Conservation (phyloP, 2,888 invertebrate genomes). For the Cheilosia grossa region DNA sequence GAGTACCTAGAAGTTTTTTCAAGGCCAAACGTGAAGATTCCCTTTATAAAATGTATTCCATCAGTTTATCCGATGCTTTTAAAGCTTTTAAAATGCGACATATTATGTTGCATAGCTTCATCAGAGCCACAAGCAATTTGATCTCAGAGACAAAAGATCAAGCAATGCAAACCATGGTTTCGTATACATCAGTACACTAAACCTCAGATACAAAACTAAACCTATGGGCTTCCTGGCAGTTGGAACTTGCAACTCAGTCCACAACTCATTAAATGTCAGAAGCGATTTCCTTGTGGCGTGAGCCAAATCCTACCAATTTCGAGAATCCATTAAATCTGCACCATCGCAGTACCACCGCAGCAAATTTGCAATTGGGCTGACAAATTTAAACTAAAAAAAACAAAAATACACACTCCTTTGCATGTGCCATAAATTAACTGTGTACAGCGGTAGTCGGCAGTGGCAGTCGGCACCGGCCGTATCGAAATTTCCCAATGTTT, state of each 20-base stretch:
- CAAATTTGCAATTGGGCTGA: constrained; percentile 41
- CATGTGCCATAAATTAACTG: constrained; percentile 53
- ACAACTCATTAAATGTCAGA: constrained; percentile 18
- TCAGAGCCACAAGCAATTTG: no score
- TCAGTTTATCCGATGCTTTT: no score
- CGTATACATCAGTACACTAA: neutral
- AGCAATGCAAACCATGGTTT: no score
- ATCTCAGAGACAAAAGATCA: no score
- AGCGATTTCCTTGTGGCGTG: constrained; percentile 9
- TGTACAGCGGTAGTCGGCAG: constrained; percentile 47
- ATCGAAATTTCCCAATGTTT: constrained; percentile 65
- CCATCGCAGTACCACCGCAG: constrained; percentile 3
- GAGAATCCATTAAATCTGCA: neutral
- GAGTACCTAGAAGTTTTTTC: no score
- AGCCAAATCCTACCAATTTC: constrained; percentile 1
- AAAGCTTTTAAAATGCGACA: no score
- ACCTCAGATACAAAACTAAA: neutral
- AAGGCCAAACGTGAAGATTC: no score
- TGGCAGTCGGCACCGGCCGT: constrained; percentile 27
- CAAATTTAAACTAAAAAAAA: constrained; percentile 21
- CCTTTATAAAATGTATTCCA: no score
- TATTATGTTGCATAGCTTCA: no score
- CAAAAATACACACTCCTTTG: constrained; percentile 16
- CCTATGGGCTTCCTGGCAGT: neutral
- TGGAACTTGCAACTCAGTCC: constrained; percentile 5